These are phyloP conservation scores for Holcopasites calliopsidis DNA, from an alignment of 1,140 invertebrate species.

Conservation along the genomic window DNA sequence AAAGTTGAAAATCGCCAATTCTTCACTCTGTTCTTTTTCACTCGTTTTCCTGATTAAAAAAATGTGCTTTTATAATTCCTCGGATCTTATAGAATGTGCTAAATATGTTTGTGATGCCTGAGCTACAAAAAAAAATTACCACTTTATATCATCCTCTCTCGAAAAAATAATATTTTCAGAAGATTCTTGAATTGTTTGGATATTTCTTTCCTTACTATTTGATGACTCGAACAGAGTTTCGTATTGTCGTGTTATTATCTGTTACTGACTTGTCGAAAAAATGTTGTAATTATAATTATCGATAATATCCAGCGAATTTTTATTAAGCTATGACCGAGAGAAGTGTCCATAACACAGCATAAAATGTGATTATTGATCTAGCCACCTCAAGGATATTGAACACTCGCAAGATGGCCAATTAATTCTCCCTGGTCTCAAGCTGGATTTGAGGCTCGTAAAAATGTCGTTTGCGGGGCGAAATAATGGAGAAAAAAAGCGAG, in stretches of 20 bases:
- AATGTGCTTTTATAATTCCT: too few relatives aligned
- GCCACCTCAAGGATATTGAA: constrained; percentile 10
- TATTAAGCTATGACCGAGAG: background rate
- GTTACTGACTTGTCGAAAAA: too few relatives aligned
- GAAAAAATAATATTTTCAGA: background rate
- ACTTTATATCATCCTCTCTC: too few relatives aligned
- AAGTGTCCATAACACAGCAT: background rate
- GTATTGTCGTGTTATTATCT: too few relatives aligned
- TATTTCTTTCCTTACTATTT: background rate
- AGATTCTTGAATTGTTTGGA: background rate
- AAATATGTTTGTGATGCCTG: too few relatives aligned
- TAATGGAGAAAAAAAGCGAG: constrained; percentile 36
- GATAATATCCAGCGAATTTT: background rate
- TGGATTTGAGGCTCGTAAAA: constrained; percentile 47
- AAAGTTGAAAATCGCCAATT: too few relatives aligned
- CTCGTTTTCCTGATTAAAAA: too few relatives aligned
- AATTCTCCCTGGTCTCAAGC: constrained; percentile 26
- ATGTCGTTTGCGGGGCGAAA: constrained; percentile 34
- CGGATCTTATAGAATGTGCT: too few relatives aligned
- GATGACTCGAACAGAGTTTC: too few relatives aligned
- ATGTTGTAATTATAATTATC: too few relatives aligned
- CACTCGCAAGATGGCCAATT: constrained; percentile 23
- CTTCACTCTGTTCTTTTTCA: too few relatives aligned
- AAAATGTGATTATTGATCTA: constrained; percentile 5
- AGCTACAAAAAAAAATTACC: too few relatives aligned